Conservation (phyloP, 1,140 invertebrate species). For the Dufourea novaeangliae region DNA sequence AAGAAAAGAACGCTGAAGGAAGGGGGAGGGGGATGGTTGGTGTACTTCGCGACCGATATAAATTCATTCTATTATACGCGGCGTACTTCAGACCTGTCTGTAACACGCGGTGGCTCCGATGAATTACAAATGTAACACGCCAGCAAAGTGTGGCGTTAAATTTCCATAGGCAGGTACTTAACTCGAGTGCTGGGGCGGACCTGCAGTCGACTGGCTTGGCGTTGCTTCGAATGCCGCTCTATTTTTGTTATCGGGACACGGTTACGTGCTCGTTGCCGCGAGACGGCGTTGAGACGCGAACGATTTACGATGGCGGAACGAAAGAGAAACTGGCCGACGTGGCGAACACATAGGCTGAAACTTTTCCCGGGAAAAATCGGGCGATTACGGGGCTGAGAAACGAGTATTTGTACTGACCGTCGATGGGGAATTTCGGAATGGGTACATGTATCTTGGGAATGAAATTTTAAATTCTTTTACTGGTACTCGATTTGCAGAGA, state of each 20-base stretch:
- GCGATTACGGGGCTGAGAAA: not conserved
- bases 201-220: slow-evolving; percentile 25
- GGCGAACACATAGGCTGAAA: not conserved
- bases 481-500: no score
- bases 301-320: slow-evolving; percentile 53
- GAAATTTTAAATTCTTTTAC: no score
- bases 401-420: not conserved
- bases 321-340: slow-evolving; percentile 25
- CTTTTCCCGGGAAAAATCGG: not conserved
- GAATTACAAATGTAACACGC: slow-evolving; percentile 71
- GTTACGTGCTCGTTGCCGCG: slow-evolving; percentile 50
- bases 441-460: no score
- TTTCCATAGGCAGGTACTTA: slow-evolving; percentile 68
- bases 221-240: slow-evolving; percentile 55
- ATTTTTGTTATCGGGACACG: slow-evolving; percentile 62
- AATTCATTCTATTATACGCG: slow-evolving; percentile 66
- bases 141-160: slow-evolving; percentile 64
- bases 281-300: slow-evolving; percentile 36
- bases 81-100: slow-evolving; percentile 50
- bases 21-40: not conserved
- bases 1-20: not conserved
- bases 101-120: slow-evolving; percentile 61
- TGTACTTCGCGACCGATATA: slow-evolving; percentile 60
- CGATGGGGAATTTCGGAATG: not conserved
- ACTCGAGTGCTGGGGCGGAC: slow-evolving; percentile 29